A percentile compares a stretch with the other conserved stretches of the same genome.
Conservation (phyloP, 2,888 invertebrate genomes). For the Nesidiocoris tenuis region DNA sequence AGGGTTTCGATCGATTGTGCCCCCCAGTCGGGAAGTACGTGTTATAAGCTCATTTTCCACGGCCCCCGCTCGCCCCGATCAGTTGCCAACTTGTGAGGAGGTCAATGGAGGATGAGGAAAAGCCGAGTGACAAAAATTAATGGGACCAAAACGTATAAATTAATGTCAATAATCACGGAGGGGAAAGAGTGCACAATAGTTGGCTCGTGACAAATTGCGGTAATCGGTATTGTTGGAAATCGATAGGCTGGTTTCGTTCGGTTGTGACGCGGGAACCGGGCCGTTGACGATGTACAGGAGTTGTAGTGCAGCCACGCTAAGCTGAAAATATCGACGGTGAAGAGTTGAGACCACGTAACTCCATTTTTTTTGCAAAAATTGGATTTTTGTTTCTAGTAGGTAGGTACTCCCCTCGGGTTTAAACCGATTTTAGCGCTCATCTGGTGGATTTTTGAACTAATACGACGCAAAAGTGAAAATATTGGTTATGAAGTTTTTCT, state of each 20-base stretch:
- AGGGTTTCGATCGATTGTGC: not conserved
- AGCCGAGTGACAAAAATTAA: not conserved
- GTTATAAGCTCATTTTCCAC: not conserved
- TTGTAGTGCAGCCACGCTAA: not conserved
- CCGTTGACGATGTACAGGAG: not conserved
- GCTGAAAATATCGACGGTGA: too few relatives aligned
- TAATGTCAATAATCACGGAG: not conserved
- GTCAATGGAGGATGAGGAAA: not conserved
- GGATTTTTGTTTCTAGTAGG: too few relatives aligned
- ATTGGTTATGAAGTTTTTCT: too few relatives aligned
- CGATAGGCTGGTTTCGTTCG: not conserved
- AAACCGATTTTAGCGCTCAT: too few relatives aligned
- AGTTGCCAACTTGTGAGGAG: not conserved
- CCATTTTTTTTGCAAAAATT: too few relatives aligned
- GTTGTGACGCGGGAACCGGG: not conserved
- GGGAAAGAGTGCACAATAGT: slow-evolving; percentile 26
- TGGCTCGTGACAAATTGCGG: slow-evolving; percentile 28
- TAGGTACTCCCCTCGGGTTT: too few relatives aligned
- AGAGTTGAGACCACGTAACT: too few relatives aligned
- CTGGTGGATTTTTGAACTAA: too few relatives aligned
- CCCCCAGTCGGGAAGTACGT: not conserved
- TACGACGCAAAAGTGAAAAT: too few relatives aligned
- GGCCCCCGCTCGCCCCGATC: not conserved
- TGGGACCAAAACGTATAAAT: not conserved
- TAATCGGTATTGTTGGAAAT: slow-evolving; percentile 1